phyloP scores from a whole-genome alignment of 2,888 invertebrate species.

The Belgica antarctica region DNA sequence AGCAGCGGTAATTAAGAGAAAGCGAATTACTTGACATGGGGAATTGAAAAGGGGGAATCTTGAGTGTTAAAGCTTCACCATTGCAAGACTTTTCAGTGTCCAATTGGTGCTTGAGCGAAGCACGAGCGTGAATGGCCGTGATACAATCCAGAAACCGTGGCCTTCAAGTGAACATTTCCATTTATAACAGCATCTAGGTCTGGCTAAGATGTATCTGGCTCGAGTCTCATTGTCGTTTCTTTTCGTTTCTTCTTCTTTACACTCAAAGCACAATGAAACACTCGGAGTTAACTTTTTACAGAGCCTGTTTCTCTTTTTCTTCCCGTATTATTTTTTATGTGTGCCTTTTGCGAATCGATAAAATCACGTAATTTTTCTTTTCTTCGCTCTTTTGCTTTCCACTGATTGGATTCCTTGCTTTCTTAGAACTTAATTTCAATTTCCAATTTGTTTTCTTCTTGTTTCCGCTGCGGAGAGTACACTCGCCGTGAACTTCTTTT shows the following conservation, averaged over 20 bases:
- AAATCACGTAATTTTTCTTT: conserved; percentile 44
- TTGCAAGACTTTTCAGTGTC: no score
- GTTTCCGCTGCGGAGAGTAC: background rate
- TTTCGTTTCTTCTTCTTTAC: conserved; percentile 20
- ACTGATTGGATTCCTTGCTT: conserved; percentile 39
- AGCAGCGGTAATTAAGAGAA: no score
- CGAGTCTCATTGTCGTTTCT: background rate
- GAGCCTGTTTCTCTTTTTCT: conserved; percentile 36
- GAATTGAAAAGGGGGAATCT: no score
- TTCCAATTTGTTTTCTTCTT: conserved; percentile 3
- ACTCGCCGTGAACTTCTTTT: background rate
- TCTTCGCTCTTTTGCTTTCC: conserved; percentile 40
- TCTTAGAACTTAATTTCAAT: conserved; percentile 18
- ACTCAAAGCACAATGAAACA: conserved; percentile 30
- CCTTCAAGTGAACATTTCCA: no score
- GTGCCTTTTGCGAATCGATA: conserved; percentile 40
- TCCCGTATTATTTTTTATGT: conserved; percentile 31
- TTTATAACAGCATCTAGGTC: background rate
- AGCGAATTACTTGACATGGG: no score
- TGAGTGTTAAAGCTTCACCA: no score
- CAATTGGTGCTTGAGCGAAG: no score
- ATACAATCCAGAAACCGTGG: no score
- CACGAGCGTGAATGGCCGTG: no score
- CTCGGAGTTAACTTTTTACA: conserved; percentile 27
- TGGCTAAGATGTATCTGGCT: conserved; percentile 25